Base-by-base conservation (phyloP, 2,113 vertebrate genomes). In the Erythrocercus mccallii region DNA sequence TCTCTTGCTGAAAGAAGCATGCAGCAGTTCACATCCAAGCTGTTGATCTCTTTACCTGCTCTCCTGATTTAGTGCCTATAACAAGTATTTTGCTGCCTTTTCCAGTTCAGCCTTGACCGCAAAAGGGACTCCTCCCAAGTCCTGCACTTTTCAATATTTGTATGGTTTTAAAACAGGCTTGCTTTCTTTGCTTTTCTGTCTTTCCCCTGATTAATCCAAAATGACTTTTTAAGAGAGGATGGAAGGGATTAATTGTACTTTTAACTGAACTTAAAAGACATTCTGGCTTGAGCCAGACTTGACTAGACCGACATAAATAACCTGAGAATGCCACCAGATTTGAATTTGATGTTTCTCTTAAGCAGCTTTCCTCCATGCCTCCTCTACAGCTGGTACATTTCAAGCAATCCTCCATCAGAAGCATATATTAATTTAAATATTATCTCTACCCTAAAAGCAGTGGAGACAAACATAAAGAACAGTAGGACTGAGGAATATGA, bases 221-320 rank as follows among this genome's bases (percentile, higher is more conserved):
- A 93, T 74, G 71, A 83, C 78, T 94, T 93, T 80, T 81, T 88
- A 92, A 77, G 66, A 81, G 84, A 91, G 94, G 92, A 95, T 95
- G 82, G 76, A 96, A 96, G 92, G 92, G 92, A 95, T 95, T 94
- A 96, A 95, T 97, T 92, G 96, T 95, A 96, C 95, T 96, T 83
- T 81, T 83, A 96, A 86, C 85, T 91, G 94, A 90, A 93, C 85
- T 95, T 94, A 70, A 90, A 96, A 86, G 94, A 74, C 51, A 58
- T 92, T 89, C 73, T 89, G 42, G 37, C 37, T 91, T 87, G 81
- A 94, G 68, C 77, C 81, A 94, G 82, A 81, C 94, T 78, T 83
- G 74, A 77, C 84, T 62, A 86, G 81, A 70, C 81, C 25, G 91
- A 90, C 74, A 92, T 78, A 92, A 96, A 91, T 83, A 96, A 92